Base-by-base conservation (phyloP, 2,113 vertebrate species). In the Oryzias melastigma region DNA sequence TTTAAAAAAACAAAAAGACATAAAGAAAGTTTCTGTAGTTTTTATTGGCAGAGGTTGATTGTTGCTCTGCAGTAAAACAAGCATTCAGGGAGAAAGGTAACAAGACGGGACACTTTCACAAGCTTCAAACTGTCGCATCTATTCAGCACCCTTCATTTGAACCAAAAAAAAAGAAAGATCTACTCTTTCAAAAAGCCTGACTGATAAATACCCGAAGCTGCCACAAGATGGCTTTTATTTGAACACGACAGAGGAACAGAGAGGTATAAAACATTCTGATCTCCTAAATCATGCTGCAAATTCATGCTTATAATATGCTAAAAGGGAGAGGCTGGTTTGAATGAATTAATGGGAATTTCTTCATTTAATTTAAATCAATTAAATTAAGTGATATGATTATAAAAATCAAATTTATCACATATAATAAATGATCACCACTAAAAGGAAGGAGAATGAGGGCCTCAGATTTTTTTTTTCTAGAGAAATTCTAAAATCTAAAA, bases 41-140 rank as follows among this genome's bases (percentile, higher is more conserved):
- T 89, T 89, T 87, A 88, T 85, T 89, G 43, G 72, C 20, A 82
- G 51, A 68, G 35, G 63, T 60, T 83, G 86, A 87, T 90, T 88
- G 85, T 88, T 85, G 75, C 58, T 56, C 50, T 75, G 80, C 67
- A 73, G 77, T 42, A 44, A 41, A 80, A 52, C 61, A 75, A 68
- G 71, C 61, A 71, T 72, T 71, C 55, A 45, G 16, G 54, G 65
- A 20, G 54, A 61, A 61, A 54, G 27, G 42, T 57, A 43, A 35
- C 4, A 57, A 56, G 29, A 52, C 58, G 44, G 27, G 55, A 64
- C 61, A 27, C 22, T 70, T 60, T 78, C 46, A 83, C 43, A 78
- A 14, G 58, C 7, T 48, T 74, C 48, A 74, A 53, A 51, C 59
- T 64, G 83, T 58, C 68, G 5, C 24, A 52, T 35, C 35, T 35